Conservation (phyloP, 1,140 invertebrate species). For the Philopotamus ludificatus region DNA sequence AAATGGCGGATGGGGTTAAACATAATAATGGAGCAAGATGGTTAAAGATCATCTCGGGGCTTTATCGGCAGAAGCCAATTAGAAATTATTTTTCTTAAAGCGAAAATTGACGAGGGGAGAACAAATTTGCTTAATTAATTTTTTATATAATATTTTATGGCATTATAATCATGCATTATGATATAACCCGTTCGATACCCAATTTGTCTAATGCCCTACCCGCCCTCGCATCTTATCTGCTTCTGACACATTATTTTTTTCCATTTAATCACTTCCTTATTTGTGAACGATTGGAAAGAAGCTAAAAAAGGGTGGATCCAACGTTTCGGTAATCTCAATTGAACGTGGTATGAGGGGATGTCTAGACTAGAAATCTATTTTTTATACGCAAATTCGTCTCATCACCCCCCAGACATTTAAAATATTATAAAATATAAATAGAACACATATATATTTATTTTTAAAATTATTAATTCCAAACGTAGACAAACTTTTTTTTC, state of each 20-base stretch:
- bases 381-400: neutral
- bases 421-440: too few relatives aligned
- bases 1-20: slow-evolving; percentile 10
- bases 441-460: too few relatives aligned
- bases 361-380: neutral
- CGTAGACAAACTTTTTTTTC: too few relatives aligned
- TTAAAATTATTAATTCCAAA: too few relatives aligned
- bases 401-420: neutral
- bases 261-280: slow-evolving; percentile 29
- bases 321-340: slow-evolving; percentile 14
- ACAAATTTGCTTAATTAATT: neutral
- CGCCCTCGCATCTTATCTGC: slow-evolving; percentile 18
- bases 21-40: slow-evolving; percentile 25
- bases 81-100: slow-evolving; percentile 24
- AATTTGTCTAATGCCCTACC: slow-evolving; percentile 16
- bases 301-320: slow-evolving; percentile 24
- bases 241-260: slow-evolving; percentile 30
- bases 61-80: slow-evolving; percentile 27
- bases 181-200: neutral
- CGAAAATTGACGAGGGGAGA: neutral
- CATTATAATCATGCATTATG: neutral
- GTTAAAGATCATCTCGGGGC: slow-evolving; percentile 21
- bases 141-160: neutral
- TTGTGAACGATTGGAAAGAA: slow-evolving; percentile 20
- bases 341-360: slow-evolving; percentile 7